These are phyloP conservation scores for Beris morrisii DNA, from an alignment of 2,888 invertebrate genomes.

Conservation along the genomic window DNA sequence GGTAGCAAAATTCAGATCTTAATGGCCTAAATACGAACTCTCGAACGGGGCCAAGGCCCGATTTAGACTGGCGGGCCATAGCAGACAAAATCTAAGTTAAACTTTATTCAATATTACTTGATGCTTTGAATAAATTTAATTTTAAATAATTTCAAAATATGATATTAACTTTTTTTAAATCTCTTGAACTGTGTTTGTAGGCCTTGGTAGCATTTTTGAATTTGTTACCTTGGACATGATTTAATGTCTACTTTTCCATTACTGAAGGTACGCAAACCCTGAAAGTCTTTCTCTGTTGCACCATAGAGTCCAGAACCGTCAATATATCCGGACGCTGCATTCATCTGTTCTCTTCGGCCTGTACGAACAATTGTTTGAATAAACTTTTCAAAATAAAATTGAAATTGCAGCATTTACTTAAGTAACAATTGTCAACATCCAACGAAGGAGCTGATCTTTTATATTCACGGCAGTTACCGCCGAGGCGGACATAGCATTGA, in stretches of 20 bases:
- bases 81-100: no score
- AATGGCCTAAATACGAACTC: no score
- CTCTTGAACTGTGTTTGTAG: no score
- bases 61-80: no score
- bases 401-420: constrained; percentile 58
- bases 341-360: constrained; percentile 82
- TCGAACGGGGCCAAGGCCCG: no score
- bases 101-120: no score
- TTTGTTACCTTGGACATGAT: constrained; percentile 64
- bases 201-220: no score
- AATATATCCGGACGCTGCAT: constrained; percentile 78
- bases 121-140: no score
- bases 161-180: no score
- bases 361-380: constrained; percentile 38
- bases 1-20: no score
- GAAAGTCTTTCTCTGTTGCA: constrained; percentile 69
- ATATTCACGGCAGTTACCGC: constrained; percentile 65
- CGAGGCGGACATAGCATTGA: constrained; percentile 59
- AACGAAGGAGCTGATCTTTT: constrained; percentile 70
- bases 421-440: constrained; percentile 64
- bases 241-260: constrained; percentile 70
- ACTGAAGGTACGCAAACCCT: constrained; percentile 69
- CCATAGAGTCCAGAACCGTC: constrained; percentile 86
- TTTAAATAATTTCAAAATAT: no score
- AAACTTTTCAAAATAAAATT: constrained; percentile 3